Base-by-base conservation (phyloP, 2,888 invertebrate genomes). In the Leptothorax acervorum region DNA sequence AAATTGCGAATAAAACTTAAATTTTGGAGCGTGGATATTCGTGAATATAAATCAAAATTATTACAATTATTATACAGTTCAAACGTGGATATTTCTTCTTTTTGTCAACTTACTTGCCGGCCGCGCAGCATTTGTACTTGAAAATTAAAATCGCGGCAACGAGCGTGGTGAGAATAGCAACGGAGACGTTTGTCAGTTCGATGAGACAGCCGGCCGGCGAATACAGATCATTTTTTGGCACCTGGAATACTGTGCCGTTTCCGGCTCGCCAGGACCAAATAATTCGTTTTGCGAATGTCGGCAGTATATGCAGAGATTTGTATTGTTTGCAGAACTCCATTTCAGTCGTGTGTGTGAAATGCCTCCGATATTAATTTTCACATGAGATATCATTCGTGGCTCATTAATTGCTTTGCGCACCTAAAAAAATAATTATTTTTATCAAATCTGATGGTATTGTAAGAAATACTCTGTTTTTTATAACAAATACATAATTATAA, bases 261-360 rank as follows among this genome's bases (percentile, higher is more conserved):
- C 76, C 87, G 42, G 81, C 75, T 63, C 79, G 84, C 92, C 92
- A 92, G 28, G 89, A 87, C 92, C 92, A 92, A 18, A 87, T 84
- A 23, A 92, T 81, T 12, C 86, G 88, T 82, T 87, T 89, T 35
- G 81, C 68, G 62, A 91, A 76, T 74, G 81, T 85, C 39, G 92
- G 91, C 42, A 92, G 65, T 23, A 91, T 73, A 28, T 84, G 85
- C n/a, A 92, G 84, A 87, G 90, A 89, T 28, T 73, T 88, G 71
- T 89, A 68, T 0, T 8, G 66, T 39, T 76, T 75, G 74, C 89
- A 89, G 23, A 86, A 81, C 9, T 85, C 85, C 89, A 89, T 89
- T n/a, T 81, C 31, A 28, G 51, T 18, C 28, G 66, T 45, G 8
- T 60, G 39, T 28, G 15, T 53, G n/a, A 28, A 39, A 2, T 48